Evolutionary conservation across 2,888 invertebrate species (phyloP), one percentile per base, ranked within the genome.

Genomic region (Drosophila mimica): DNA sequence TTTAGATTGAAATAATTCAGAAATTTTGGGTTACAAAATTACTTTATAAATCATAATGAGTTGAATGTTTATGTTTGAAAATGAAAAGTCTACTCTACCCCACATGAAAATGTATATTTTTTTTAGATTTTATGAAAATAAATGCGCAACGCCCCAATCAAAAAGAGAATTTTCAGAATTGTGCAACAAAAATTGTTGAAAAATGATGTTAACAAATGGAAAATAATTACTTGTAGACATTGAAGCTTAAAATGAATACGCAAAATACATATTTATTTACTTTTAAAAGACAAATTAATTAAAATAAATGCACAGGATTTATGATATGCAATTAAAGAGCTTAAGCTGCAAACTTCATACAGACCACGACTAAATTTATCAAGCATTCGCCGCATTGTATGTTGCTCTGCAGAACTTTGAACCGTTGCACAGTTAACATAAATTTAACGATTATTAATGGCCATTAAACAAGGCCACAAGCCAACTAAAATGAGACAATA

Each of bases 401-500:
- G 46, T 15, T 46, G 15, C 64, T 25, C 40, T 5, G 38, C 30
- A 56, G 43, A 72, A 70, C 74, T 82, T 74, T 70, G 79, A 70
- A 68, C 79, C 65, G 59, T 51, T 54, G 51, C 63, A 59, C 61
- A 60, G 74, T 70, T 57, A 75, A 82, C 87, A 87, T 87, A 82
- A 86, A 87, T 84, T 84, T 89, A 83, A 84, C 79, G 81, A 87
- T 89, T 87, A 87, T 88, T 88, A 86, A 86, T 86, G 87, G 88
- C 73, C 84, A 86, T 86, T 86, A 86, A 83, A 78, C 80, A 63
- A 73, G 69, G 75, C 75, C 75, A 71, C 52, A 78, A 61, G 68
- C 53, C 74, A 74, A 74, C 70, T 68, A 76, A 63, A 72, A 70
- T 58, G 74, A 73, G 73, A 76, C 78, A 86, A 81, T 76, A 76